These are phyloP conservation scores for Ladona fulva DNA, from an alignment of 1,140 invertebrate species.

Conservation along the genomic window DNA sequence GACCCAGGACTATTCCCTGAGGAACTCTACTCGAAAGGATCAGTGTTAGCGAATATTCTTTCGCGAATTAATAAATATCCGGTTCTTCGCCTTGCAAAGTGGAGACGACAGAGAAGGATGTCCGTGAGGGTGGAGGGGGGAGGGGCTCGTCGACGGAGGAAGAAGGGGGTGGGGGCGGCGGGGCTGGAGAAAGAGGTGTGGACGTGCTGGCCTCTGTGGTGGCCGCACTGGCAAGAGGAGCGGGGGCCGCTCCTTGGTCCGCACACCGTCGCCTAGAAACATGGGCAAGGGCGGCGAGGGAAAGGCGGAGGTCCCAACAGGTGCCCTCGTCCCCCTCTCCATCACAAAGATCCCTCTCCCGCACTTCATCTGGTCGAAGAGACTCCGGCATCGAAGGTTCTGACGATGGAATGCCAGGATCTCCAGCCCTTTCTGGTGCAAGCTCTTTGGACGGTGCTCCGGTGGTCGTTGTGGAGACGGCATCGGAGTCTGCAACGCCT, in stretches of 20 bases:
- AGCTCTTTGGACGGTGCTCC: neutral
- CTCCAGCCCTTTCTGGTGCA: neutral
- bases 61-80: too few relatives aligned
- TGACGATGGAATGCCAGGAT: neutral
- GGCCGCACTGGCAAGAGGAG: slow-evolving; percentile 30
- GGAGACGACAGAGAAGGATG: neutral
- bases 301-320: slow-evolving; percentile 31
- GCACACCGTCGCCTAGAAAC: slow-evolving; percentile 58
- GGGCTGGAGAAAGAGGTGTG: slow-evolving; percentile 24
- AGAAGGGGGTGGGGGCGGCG: neutral
- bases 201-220: neutral
- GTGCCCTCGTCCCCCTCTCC: neutral
- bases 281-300: slow-evolving; percentile 57
- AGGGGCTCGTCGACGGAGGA: neutral
- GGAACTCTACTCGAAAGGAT: too few relatives aligned
- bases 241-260: slow-evolving; percentile 57
- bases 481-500: neutral
- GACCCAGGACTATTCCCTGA: too few relatives aligned
- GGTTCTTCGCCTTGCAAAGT: neutral
- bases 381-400: neutral
- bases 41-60: too few relatives aligned
- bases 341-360: neutral
- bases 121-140: neutral
- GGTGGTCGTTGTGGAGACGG: neutral
- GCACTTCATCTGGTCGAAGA: neutral